Conservation (phyloP, 2,797 vertebrate species). For the Acrossocheilus wenchowensis region DNA sequence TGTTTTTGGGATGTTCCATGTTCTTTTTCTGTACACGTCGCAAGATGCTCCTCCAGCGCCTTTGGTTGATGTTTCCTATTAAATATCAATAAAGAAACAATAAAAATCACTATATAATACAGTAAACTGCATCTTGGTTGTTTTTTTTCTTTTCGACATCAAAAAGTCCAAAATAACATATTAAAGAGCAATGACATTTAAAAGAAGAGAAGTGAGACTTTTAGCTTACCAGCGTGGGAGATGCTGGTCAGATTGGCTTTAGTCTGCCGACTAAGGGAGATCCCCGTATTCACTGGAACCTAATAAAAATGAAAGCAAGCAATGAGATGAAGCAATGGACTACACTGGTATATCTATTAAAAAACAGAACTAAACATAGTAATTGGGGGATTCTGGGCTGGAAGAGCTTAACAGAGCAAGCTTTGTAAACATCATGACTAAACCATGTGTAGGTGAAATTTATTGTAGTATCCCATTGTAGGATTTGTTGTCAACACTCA, state of each 20-base stretch:
- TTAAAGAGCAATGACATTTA: conserved; percentile 14
- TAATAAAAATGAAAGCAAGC: conserved; percentile 33
- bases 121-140: not conserved
- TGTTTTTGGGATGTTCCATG: conserved; percentile 62
- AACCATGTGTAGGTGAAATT: not conserved
- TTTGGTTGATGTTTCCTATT: conserved; percentile 75
- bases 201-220: conserved; percentile 25
- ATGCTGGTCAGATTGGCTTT: conserved; percentile 21
- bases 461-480: not conserved
- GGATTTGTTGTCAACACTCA: conserved; percentile 17
- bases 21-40: conserved; percentile 76
- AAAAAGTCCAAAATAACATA: conserved; percentile 5
- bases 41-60: conserved; percentile 78
- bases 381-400: not conserved
- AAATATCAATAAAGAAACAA: conserved; percentile 45
- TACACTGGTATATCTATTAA: not conserved
- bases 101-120: not conserved
- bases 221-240: conserved; percentile 49
- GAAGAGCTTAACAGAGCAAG: not conserved
- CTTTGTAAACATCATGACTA: not conserved
- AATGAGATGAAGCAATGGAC: conserved; percentile 14
- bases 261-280: conserved; percentile 42
- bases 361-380: not conserved
- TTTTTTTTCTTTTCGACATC: not conserved
- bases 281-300: conserved; percentile 44